phyloP scores from a whole-genome alignment of 2,113 vertebrate genomes.

The Hydropotes inermis region DNA sequence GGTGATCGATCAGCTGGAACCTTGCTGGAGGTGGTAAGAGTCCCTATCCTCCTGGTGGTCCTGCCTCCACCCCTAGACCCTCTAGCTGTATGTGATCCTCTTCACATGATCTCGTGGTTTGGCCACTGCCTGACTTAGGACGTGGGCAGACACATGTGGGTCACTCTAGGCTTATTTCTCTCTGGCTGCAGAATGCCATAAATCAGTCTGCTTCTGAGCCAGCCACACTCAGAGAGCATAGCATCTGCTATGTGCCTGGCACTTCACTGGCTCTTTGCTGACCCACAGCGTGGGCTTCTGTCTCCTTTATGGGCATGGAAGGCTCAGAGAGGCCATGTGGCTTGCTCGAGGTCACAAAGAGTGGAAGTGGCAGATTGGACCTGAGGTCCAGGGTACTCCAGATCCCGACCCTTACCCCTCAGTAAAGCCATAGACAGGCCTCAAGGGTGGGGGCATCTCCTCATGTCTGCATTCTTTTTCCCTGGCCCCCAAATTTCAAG shows the following conservation, averaged over 20 bases:
- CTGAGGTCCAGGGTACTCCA: background rate
- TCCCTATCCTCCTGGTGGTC: background rate
- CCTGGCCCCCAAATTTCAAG: background rate
- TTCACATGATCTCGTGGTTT: fast-evolving
- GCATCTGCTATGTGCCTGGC: background rate
- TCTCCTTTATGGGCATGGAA: background rate
- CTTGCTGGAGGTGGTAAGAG: background rate
- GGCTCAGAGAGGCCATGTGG: background rate
- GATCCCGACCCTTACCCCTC: background rate
- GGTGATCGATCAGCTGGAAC: background rate
- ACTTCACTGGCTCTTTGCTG: background rate
- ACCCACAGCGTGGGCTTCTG: background rate
- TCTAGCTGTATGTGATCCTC: background rate
- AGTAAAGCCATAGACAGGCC: background rate
- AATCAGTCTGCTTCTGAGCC: background rate
- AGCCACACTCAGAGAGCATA: background rate
- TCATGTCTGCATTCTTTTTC: background rate
- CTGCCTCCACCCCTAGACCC: too few species aligned
- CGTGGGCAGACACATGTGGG: fast-evolving
- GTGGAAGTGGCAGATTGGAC: background rate
- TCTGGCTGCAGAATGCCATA: background rate
- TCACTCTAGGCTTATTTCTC: background rate
- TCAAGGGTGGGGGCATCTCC: background rate
- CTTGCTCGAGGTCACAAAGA: background rate
- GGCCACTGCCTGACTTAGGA: background rate